Evolutionary conservation across 2,888 invertebrate genomes (phyloP).

Genomic region (Acleris emargana): DNA sequence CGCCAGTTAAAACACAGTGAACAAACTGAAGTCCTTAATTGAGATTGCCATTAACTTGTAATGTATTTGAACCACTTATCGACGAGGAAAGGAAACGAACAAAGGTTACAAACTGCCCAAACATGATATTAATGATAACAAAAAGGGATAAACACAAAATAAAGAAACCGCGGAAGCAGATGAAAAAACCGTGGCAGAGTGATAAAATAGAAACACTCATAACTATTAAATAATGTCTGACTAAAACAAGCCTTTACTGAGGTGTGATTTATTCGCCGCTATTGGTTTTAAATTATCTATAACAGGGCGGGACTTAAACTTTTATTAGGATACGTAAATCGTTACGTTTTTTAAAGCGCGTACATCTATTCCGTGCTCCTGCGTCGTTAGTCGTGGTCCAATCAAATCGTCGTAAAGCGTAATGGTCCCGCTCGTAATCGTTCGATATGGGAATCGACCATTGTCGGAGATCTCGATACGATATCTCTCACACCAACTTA

Average conservation of each 20-base stretch:
- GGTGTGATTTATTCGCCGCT: conserved; percentile 60
- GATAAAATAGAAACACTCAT: conserved; percentile 22
- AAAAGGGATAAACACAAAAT: conserved; percentile 35
- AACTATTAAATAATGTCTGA: conserved; percentile 30
- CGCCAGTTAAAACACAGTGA: neutral
- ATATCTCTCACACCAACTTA: conserved; percentile 25
- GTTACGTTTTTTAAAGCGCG: conserved; percentile 58
- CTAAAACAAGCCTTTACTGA: conserved; percentile 42
- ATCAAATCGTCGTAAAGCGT: conserved; percentile 78
- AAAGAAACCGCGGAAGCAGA: conserved; percentile 34
- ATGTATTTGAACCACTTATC: neutral
- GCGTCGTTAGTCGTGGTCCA: conserved; percentile 73
- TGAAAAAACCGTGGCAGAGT: conserved; percentile 9
- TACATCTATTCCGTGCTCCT: conserved; percentile 66
- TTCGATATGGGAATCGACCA: conserved; percentile 77
- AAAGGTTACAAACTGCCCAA: conserved; percentile 45
- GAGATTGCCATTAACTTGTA: conserved; percentile 39
- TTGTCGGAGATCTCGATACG: conserved; percentile 63
- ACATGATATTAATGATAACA: conserved; percentile 40
- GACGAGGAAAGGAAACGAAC: conserved; percentile 38
- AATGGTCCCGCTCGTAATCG: conserved; percentile 72
- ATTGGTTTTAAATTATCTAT: conserved; percentile 70
- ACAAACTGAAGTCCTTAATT: neutral
- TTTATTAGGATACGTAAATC: conserved; percentile 75
- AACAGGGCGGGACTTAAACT: conserved; percentile 63